Conservation (phyloP, 2,797 vertebrate species). For the Falco columbarius region DNA sequence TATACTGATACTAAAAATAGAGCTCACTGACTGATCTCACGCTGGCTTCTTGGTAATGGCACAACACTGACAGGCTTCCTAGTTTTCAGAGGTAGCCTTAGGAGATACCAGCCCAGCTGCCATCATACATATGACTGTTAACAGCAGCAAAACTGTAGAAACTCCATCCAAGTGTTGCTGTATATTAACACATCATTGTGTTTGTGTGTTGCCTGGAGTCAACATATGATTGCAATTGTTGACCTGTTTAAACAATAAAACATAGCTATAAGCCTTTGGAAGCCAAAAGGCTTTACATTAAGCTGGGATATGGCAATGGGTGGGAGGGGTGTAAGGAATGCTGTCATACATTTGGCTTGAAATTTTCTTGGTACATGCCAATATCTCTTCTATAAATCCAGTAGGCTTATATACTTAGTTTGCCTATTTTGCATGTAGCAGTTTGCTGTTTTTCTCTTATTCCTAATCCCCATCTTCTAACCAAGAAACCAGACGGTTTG, state of each 20-base stretch:
- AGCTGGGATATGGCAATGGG: conserved; percentile 19
- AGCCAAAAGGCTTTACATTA: conserved; percentile 57
- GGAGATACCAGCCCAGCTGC: conserved; percentile 6
- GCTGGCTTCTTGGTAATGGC: neutral
- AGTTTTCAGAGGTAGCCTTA: neutral
- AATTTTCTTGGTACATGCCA: conserved; percentile 41
- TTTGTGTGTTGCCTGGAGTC: conserved; percentile 41
- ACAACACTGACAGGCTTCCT: neutral
- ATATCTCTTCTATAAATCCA: conserved; percentile 28
- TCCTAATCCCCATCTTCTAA: neutral
- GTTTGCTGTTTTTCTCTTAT: conserved; percentile 5
- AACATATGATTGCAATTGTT: conserved; percentile 62
- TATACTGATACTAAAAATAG: neutral
- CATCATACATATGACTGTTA: neutral
- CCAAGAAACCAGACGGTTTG: neutral
- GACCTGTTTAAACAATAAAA: conserved; percentile 62
- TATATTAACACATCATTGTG: conserved; percentile 59
- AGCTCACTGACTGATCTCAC: neutral
- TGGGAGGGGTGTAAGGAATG: conserved; percentile 31
- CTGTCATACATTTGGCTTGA: conserved; percentile 46
- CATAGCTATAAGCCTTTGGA: conserved; percentile 40
- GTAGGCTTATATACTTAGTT: conserved; percentile 3
- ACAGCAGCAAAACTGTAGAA: neutral
- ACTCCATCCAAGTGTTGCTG: conserved; percentile 9
- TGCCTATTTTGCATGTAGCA: neutral